These are phyloP conservation scores for Nasonia longicornis DNA, from an alignment of 1,140 invertebrate species.

Conservation along the genomic window DNA sequence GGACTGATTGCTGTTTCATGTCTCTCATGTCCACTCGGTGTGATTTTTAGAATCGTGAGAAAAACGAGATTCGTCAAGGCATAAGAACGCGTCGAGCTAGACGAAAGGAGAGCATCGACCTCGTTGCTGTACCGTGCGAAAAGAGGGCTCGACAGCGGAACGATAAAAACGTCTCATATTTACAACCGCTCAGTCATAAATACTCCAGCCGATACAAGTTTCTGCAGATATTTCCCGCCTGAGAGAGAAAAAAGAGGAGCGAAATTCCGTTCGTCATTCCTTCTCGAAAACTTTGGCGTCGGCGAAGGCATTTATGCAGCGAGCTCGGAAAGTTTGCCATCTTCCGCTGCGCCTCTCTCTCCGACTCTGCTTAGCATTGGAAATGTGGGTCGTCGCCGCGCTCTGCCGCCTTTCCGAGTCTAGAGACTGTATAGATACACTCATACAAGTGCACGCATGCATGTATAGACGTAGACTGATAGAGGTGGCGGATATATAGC, in stretches of 20 bases:
- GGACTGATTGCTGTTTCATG: neutral
- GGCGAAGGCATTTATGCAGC: conserved; percentile 22
- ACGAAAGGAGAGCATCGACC: neutral
- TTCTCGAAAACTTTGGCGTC: conserved; percentile 12
- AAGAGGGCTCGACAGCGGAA: neutral
- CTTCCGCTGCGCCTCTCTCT: neutral
- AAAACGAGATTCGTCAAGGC: neutral
- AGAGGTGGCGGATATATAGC: neutral
- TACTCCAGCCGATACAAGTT: neutral
- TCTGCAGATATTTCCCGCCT: conserved; percentile 2
- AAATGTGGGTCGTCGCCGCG: conserved; percentile 19
- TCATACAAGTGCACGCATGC: neutral
- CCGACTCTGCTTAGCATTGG: conserved; percentile 15
- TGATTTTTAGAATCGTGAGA: no score
- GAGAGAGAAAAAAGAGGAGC: neutral
- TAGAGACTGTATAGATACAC: neutral
- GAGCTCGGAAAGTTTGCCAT: conserved; percentile 27
- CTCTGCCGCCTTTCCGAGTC: neutral
- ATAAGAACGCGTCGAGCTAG: neutral
- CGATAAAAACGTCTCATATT: neutral
- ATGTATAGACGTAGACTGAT: neutral
- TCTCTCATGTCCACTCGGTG: no score
- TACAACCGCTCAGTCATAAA: neutral
- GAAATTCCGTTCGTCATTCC: neutral
- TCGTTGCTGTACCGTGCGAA: no score